Evolutionary conservation across 1,140 invertebrate genomes (phyloP), one percentile per base, ranked within the genome.

Genomic region (Eurosta solidaginis): DNA sequence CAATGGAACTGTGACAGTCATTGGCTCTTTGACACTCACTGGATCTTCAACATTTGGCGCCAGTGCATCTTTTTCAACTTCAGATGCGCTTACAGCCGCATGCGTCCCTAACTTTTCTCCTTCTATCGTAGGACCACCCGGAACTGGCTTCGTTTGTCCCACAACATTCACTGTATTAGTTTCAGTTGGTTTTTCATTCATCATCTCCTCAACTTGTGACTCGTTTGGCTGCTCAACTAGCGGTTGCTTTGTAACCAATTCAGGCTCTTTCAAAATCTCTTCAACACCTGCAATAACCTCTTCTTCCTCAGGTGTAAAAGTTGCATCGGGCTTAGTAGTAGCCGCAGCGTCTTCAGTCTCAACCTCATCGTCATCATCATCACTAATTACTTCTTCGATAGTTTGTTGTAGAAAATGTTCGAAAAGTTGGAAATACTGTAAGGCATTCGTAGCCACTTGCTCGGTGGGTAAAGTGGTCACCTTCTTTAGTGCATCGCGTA

Each of bases 361-460:
- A 40, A 40, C 84, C 33, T 86, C 85, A 2, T 86, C 85, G 6
- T 86, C 85, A 54, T 81, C 82, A 47, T 84, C 83, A 5, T 85
- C 83, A 44, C 81, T 81, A 45, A 86, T 86, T 1, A 83, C 83
- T 77, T 86, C 80, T 76, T 86, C 85, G 42, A 86, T 86, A 75
- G 85, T 84, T 73, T 86, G 83, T 49, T 86, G 85, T 22, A 86
- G 82, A 49, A 86, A 86, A 79, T 86, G 85, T 78, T 86, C 84
- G 63, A 86, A 86, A 10, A 86, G 82, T 78, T 86, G 85, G 83
- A 86, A 86, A 63, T 86, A 86, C 77, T 86, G 85, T 77, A 86
- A 75, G 0, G 85, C 85, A 80, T 85, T 86, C 33, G 83, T 86
- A 77, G 85, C 83, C 78, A 86, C 85, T 77, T 86, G 83, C 50